Conservation (phyloP, 2,113 vertebrate species). For the Opisthocomus hoazin region DNA sequence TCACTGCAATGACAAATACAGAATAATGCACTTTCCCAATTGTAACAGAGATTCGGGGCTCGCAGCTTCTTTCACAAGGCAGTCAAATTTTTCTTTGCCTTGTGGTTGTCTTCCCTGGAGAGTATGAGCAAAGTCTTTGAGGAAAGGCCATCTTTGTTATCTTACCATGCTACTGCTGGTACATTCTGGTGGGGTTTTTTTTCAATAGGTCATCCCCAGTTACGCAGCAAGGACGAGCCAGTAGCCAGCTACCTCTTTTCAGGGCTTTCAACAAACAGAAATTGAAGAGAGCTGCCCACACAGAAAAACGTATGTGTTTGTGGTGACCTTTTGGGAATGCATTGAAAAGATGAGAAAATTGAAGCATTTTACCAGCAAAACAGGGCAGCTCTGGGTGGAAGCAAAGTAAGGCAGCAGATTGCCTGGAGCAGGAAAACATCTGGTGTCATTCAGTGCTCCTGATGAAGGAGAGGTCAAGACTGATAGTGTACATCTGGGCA, state of each 20-base stretch:
- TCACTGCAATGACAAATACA: not conserved
- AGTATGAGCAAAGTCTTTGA: not conserved
- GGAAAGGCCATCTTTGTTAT: not conserved
- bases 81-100: not conserved
- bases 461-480: not conserved
- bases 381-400: not conserved
- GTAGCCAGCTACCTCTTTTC: not conserved
- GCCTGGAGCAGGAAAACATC: not conserved
- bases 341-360: not conserved
- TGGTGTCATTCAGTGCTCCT: not conserved
- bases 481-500: not conserved
- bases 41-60: not conserved
- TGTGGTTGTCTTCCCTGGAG: not conserved
- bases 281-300: not conserved
- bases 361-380: not conserved
- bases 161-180: not conserved
- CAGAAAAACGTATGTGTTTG: not conserved
- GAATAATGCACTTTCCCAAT: not conserved
- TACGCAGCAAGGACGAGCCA: not conserved
- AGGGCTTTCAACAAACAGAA: not conserved
- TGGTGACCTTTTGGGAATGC: not conserved
- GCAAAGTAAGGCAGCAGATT: not conserved
- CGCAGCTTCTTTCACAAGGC: not conserved
- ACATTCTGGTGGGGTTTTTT: fast-evolving
- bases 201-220: not conserved